phyloP scores from a whole-genome alignment of 2,888 invertebrate genomes.

The Uropetala carovei region DNA sequence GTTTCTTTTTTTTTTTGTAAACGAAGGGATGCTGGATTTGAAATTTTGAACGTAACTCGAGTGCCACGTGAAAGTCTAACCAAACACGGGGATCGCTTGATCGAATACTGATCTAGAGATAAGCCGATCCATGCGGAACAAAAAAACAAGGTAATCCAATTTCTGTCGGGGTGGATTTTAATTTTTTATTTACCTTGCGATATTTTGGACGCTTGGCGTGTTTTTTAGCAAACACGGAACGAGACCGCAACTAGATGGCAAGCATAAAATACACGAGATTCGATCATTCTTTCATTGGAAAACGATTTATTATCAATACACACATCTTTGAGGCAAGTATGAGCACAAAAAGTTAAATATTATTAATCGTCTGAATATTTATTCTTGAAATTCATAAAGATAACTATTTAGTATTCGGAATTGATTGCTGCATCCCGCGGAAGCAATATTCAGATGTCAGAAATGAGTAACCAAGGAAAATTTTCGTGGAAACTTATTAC shows the following conservation, averaged over 20 bases:
- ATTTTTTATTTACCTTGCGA: background rate
- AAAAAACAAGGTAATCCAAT: background rate
- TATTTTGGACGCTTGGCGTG: background rate
- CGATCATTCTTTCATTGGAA: background rate
- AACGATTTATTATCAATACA: too few relatives aligned
- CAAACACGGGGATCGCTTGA: background rate
- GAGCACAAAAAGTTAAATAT: background rate
- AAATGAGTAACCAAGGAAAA: too few relatives aligned
- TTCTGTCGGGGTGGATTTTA: background rate
- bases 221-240: background rate
- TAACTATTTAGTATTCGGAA: too few relatives aligned
- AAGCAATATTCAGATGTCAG: too few relatives aligned
- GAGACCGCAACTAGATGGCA: background rate
- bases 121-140: background rate
- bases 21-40: background rate
- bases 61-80: background rate
- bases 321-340: background rate
- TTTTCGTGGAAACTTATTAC: too few relatives aligned
- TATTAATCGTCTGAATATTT: too few relatives aligned
- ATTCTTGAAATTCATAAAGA: too few relatives aligned
- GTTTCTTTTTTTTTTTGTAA: background rate
- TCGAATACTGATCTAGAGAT: constrained; percentile 9
- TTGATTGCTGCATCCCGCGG: too few relatives aligned
- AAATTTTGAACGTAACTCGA: background rate
- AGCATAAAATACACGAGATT: background rate